Percentiles rank a stretch among this genome's conserved stretches.
phyloP scores from a whole-genome alignment of 2,797 vertebrate genomes.

The Limnodromus scolopaceus region DNA sequence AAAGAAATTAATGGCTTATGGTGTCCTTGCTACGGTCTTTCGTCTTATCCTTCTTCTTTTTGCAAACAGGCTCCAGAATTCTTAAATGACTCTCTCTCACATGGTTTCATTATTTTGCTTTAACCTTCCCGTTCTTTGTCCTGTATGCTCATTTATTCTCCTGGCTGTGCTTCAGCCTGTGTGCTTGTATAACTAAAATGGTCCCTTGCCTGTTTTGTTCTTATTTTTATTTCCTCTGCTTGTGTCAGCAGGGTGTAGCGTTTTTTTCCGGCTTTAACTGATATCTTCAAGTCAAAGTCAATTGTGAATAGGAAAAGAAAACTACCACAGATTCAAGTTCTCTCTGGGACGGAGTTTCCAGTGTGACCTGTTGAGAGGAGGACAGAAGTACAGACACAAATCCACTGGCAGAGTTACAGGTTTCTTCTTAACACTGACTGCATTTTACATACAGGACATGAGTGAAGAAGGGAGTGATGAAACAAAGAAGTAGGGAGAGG shows the following conservation, averaged over 20 bases:
- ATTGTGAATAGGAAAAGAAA: background rate
- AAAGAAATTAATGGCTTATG: background rate
- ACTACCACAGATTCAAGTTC: background rate
- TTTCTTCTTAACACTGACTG: background rate
- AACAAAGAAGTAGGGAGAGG: background rate
- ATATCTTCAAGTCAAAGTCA: background rate
- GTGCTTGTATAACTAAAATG: background rate
- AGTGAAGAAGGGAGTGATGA: background rate
- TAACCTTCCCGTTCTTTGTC: background rate
- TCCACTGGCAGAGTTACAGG: rapidly evolving
- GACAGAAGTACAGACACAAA: background rate
- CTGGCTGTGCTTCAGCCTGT: background rate
- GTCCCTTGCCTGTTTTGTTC: background rate
- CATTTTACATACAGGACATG: background rate
- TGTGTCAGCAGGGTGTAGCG: background rate
- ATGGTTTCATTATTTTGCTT: background rate
- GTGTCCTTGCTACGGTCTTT: background rate
- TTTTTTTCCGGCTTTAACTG: background rate
- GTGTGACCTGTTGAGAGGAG: background rate
- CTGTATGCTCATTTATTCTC: background rate
- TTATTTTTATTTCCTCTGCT: background rate
- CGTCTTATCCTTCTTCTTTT: background rate
- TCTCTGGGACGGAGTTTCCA: background rate
- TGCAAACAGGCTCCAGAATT: background rate
- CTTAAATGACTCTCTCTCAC: background rate